Evolutionary conservation across 2,797 vertebrate genomes (phyloP), one percentile per base, ranked within the genome.

Genomic region (Discoglossus pictus): DNA sequence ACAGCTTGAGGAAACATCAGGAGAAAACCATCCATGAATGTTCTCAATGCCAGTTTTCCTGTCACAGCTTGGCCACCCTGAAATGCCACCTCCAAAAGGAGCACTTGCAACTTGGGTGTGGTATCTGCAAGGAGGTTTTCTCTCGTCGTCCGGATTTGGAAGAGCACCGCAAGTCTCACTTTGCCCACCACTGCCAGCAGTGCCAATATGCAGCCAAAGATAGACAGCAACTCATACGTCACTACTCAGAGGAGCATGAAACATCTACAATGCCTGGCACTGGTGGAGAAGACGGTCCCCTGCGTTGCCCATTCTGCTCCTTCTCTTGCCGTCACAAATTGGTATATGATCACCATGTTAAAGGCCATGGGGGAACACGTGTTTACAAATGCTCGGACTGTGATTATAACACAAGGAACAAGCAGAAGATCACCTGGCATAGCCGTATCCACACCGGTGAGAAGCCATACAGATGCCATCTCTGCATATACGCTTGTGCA

Each of bases 401-500:
- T 0, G 69, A 92, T 7, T 99, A 97, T 55, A 93, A 89, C 20
- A 98, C 94, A 31, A 88, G 87, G 61, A 99, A 96, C 87, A 93
- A 90, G 78, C 97, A 98, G 83, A 99, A 99, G 83, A 98, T 99
- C 80, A 98, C 94, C 0, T 98, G 95, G 95, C 97, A 99, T 76
- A 91, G 94, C 61, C 94, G 97, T 35, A 94, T 93, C 46, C 97
- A 99, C 86, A 98, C 97, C 0, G 97, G 97, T 0, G 96, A 99
- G 83, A 99, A 96, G 65, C 97, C 97, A 0, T 99, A 99, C 86
- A 88, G 78, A 76, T 99, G 97, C 60, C 92, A 94, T 61, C 90
- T 89, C 77, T 99, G 97, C 68, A 87, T 82, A 31, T 99, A 99
- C 0, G 85, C 93, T 73, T 99, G 97, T 0, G 90, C 91, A 0